Evolutionary conservation across 2,797 vertebrate species (phyloP).

Genomic region (Liasis olivaceus): DNA sequence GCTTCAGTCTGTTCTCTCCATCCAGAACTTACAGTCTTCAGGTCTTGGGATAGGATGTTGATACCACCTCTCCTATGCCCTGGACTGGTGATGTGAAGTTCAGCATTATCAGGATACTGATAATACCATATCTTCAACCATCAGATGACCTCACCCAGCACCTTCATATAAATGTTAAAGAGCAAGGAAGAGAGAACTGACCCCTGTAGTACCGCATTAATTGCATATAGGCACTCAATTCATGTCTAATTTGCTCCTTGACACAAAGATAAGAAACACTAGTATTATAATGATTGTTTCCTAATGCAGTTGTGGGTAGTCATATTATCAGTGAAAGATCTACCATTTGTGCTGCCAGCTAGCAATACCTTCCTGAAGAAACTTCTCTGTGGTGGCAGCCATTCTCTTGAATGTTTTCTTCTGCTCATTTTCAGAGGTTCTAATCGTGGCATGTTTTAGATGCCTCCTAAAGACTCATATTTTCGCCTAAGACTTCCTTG

Average conservation of each 20-base stretch:
- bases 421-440: neutral
- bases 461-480: neutral
- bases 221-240: neutral
- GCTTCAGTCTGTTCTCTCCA: neutral
- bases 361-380: neutral
- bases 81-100: neutral
- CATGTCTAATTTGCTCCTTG: neutral
- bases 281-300: neutral
- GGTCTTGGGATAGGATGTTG: neutral
- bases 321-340: neutral
- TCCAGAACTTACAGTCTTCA: neutral
- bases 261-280: neutral
- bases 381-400: neutral
- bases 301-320: neutral
- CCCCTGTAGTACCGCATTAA: neutral
- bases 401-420: neutral
- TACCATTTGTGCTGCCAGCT: neutral
- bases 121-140: neutral
- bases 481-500: neutral
- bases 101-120: neutral
- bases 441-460: neutral
- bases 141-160: neutral
- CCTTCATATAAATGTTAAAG: neutral
- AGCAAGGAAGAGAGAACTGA: neutral
- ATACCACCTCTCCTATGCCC: neutral